Evolutionary conservation across 2,113 vertebrate genomes (phyloP).

Genomic region (Progne subis): DNA sequence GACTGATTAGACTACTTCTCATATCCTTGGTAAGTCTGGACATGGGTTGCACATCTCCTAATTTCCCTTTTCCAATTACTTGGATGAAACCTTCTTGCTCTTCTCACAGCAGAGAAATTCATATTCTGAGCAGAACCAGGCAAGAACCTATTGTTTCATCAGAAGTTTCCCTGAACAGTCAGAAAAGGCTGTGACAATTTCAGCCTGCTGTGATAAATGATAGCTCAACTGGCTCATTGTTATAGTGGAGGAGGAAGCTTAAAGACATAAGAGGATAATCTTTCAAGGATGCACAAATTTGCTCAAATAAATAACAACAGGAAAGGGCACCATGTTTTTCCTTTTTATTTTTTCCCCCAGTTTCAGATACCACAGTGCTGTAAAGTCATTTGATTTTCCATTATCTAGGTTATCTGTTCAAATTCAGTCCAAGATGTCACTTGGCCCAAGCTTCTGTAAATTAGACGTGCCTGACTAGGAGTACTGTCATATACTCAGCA

Average conservation of each 20-base stretch:
- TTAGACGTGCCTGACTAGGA: background rate
- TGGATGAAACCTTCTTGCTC: background rate
- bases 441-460: background rate
- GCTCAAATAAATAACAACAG: conserved; percentile 22
- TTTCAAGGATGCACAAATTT: conserved; percentile 2
- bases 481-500: background rate
- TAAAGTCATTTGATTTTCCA: background rate
- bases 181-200: background rate
- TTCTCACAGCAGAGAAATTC: background rate
- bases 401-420: background rate
- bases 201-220: conserved; percentile 9
- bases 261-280: background rate
- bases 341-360: too few relatives aligned
- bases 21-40: background rate
- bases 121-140: background rate
- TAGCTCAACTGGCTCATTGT: background rate
- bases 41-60: background rate
- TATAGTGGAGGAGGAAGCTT: background rate
- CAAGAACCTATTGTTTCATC: background rate
- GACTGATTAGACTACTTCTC: background rate
- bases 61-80: background rate
- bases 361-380: background rate
- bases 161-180: background rate
- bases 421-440: background rate
- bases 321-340: background rate